These are phyloP conservation scores for Papilio machaon DNA, from an alignment of 1,140 invertebrate genomes.

Conservation along the genomic window DNA sequence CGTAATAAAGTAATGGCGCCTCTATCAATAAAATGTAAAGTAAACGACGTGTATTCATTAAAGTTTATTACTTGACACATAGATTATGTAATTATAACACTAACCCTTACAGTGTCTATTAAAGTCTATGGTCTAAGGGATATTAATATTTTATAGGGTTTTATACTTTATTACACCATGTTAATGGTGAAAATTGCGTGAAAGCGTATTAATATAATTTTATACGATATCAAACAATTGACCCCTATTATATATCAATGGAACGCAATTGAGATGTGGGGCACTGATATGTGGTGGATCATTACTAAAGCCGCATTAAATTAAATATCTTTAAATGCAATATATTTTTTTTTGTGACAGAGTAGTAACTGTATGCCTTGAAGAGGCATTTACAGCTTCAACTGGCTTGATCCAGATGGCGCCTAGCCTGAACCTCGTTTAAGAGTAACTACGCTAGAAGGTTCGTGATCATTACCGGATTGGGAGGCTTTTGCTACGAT, in stretches of 20 bases:
- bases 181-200: conserved; percentile 11
- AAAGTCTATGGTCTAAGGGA: background rate
- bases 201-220: background rate
- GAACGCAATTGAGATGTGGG: conserved; percentile 47
- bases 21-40: conserved; percentile 29
- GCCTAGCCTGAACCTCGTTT: too few relatives aligned
- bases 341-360: too few relatives aligned
- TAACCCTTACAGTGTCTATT: background rate
- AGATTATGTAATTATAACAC: background rate
- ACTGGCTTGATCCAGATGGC: too few relatives aligned
- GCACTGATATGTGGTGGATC: conserved; percentile 46
- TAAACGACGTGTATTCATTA: background rate
- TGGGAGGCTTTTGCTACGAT: too few relatives aligned
- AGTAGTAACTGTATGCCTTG: too few relatives aligned
- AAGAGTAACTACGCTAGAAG: too few relatives aligned
- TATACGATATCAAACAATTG: conserved; percentile 46
- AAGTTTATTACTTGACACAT: background rate
- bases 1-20: conserved; percentile 39
- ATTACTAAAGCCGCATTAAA: conserved; percentile 45
- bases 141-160: background rate
- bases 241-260: conserved; percentile 48
- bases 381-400: too few relatives aligned
- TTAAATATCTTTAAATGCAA: background rate
- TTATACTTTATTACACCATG: background rate
- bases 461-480: too few relatives aligned